Evolutionary conservation across 2,888 invertebrate genomes (phyloP), one percentile per base, ranked within the genome.

Genomic region (Lissocephala sabroskyi): DNA sequence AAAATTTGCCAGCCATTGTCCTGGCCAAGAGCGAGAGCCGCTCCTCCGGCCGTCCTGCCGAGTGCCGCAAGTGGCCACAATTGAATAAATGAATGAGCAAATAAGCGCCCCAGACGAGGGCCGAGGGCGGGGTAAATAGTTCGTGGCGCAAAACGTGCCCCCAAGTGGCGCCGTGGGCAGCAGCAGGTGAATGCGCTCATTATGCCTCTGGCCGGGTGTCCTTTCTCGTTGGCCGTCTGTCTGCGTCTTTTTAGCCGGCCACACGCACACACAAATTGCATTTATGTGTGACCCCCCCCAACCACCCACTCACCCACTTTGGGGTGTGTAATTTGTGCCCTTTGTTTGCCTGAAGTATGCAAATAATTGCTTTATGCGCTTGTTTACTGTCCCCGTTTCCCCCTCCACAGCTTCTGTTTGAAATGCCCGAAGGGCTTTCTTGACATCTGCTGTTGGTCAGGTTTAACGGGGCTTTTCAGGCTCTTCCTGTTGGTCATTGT

Each of bases 41-140:
- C 43, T 46, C 51, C 46, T 39, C 35, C 16, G 17, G 35, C 14
- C 7, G 35, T 13, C 13, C 10, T 35, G 35, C 16, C 14, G 6
- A 35, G 35, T 14, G 14, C 14, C 35, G 18, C 74, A 68, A 68
- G 70, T 74, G 70, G 70, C 71, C 68, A 68, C 68, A 68, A 68
- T 68, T 68, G 68, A 68, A 68, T 74, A 68, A 68, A 68, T 74
- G 68, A 68, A 73, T 68, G 68, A 66, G 58, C 63, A 56, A 56
- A 46, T 43, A 46, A 56, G 56, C 50, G 56, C 10, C n/a, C 13
- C 6, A 35, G 17, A 5, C 7, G 9, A 23, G 23, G 17, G 3
- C 3, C 3, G 35, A 2, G 6, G 16, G 35, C 7, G 14, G 35
- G 14, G 10, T 10, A 16, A 35, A 37, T 37, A 37, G 37, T 37